Conservation (phyloP, 1,140 invertebrate genomes). For the Gryon sp. region DNA sequence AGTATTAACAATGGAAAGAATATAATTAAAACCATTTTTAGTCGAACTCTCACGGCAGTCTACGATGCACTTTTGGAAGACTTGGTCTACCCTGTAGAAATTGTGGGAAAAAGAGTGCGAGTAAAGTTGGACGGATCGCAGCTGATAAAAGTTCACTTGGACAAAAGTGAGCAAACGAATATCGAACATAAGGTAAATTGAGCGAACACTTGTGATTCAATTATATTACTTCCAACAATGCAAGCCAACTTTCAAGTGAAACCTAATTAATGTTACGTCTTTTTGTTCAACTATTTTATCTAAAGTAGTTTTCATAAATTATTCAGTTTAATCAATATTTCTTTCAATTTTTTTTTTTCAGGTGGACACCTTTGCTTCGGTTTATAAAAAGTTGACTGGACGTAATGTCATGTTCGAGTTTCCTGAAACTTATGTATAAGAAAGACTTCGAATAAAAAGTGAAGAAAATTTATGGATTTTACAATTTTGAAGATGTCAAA, state of each 20-base stretch:
- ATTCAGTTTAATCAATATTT: not conserved
- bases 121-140: slow-evolving; percentile 97
- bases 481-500: too few species aligned
- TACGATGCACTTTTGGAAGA: slow-evolving; percentile 98
- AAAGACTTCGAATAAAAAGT: not conserved
- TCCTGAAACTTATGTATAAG: slow-evolving; percentile 87
- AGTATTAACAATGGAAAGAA: not conserved
- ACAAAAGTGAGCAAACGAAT: slow-evolving; percentile 99
- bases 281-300: slow-evolving; percentile 8
- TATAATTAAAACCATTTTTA: slow-evolving; percentile 64
- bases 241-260: too few species aligned
- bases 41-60: slow-evolving; percentile 96
- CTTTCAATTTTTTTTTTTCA: slow-evolving; percentile 80
- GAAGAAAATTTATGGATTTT: not conserved
- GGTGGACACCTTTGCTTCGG: slow-evolving; percentile 98
- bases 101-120: slow-evolving; percentile 98
- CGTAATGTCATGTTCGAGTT: slow-evolving; percentile 99
- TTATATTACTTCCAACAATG: too few species aligned
- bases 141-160: slow-evolving; percentile 98
- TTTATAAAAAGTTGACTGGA: slow-evolving; percentile 99
- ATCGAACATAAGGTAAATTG: slow-evolving; percentile 97
- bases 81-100: slow-evolving; percentile 99
- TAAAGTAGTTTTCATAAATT: too few species aligned
- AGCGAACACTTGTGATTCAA: not conserved
- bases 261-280: too few species aligned